These are phyloP conservation scores for Menura novaehollandiae DNA, from an alignment of 2,113 vertebrate species.

Conservation along the genomic window DNA sequence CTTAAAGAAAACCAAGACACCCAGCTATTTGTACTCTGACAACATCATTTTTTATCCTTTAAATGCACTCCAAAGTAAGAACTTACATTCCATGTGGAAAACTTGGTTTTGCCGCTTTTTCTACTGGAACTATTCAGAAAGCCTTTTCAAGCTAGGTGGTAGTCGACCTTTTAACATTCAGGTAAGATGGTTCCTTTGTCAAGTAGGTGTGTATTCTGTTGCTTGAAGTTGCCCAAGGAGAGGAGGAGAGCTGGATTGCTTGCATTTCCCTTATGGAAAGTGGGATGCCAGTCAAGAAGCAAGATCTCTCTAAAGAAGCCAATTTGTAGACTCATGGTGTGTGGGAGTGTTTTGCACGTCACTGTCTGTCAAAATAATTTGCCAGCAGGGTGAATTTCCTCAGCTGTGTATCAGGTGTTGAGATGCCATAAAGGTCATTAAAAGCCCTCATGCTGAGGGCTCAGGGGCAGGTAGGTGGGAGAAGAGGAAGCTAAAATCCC, in stretches of 20 bases:
- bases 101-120: slow-evolving; percentile 10
- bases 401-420: slow-evolving; percentile 2
- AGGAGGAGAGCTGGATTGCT: neutral
- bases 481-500: neutral
- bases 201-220: neutral
- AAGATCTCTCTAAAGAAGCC: neutral
- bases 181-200: neutral
- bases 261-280: neutral
- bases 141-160: neutral
- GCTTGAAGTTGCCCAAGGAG: neutral
- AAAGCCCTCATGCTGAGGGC: neutral
- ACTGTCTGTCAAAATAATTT: slow-evolving; percentile 44
- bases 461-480: neutral
- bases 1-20: neutral
- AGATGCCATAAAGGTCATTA: slow-evolving; percentile 9
- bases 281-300: neutral
- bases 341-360: slow-evolving; percentile 6
- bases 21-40: neutral
- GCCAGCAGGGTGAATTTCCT: slow-evolving; percentile 18
- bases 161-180: neutral
- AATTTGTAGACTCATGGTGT: neutral
- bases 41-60: neutral
- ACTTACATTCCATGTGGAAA: neutral
- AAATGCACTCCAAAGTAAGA: neutral
- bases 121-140: neutral